Percentiles rank a stretch among this genome's conserved stretches.
Evolutionary conservation across 1,140 invertebrate genomes (phyloP).

Genomic region (Brachionus asplanchnoidis): DNA sequence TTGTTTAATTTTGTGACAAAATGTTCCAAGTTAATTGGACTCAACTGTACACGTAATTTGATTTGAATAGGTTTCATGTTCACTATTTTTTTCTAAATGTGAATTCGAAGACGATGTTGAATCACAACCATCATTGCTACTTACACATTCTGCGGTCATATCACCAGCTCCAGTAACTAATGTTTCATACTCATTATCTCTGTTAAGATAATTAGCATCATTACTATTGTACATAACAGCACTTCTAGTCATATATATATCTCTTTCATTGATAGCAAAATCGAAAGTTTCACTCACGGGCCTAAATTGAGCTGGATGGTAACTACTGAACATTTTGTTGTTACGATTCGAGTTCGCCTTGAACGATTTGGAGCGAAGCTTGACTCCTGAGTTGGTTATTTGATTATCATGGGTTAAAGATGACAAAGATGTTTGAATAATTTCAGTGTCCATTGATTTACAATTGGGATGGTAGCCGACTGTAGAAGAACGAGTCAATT

Average conservation of each 20-base stretch:
- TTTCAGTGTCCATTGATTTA: not conserved
- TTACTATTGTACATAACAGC: conserved; percentile 1
- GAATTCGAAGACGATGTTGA: conserved; percentile 26
- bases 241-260: conserved; percentile 27
- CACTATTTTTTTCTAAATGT: conserved; percentile 14
- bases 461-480: not conserved
- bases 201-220: not conserved
- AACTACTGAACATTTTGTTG: conserved; percentile 14
- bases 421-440: not conserved
- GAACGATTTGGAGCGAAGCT: conserved; percentile 14
- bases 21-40: not conserved
- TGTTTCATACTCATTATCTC: not conserved
- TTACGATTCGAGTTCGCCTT: not conserved
- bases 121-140: conserved; percentile 19
- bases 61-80: not conserved
- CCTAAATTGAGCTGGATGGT: conserved; percentile 18
- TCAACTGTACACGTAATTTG: not conserved
- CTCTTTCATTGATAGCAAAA: conserved; percentile 10
- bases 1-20: not conserved
- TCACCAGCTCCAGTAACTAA: not conserved
- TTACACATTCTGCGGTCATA: not conserved
- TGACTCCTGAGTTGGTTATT: not conserved
- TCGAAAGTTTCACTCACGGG: conserved; percentile 29
- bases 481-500: not conserved
- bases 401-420: not conserved